Evolutionary conservation across 2,797 vertebrate genomes (phyloP), one percentile per base, ranked within the genome.

Genomic region (Leuciscus waleckii): DNA sequence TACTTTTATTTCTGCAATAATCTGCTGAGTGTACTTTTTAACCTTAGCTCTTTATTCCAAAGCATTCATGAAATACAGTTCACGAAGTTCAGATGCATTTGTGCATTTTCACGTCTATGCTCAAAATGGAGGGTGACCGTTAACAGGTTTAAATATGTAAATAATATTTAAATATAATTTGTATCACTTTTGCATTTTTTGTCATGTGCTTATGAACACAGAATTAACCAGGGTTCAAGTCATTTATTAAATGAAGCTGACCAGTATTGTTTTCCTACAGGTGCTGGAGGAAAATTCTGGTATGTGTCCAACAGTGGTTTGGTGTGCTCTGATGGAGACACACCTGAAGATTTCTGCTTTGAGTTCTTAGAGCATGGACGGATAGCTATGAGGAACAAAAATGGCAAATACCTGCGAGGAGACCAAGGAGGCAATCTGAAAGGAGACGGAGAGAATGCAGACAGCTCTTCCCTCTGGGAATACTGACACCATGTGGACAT

Each of bases 351-450:
- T 88, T 99, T 99, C 92, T 92, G 95, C 86, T 92, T 99, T 1
- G 98, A 99, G 93, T 97, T 99, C 79, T 92, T 95, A 26, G 97
- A 97, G 87, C 96, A 95, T 0, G 96, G 97, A 0, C 97, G 96
- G 0, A 93, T 99, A 35, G 98, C 96, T 89, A 98, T 99, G 92
- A 96, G 97, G 35, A 94, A 93, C 46, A 97, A 96, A 89, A 97
- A 95, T 0, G 96, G 97, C 76, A 96, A 94, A 92, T 99, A 99
- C 90, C 94, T 99, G 87, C 95, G 96, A 0, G 97, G 98, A 29
- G 97, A 98, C 91, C 96, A 96, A 3, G 97, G 97, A 0, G 98
- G 98, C 46, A 97, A 95, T 4, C 95, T 99, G 90, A 97, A 97
- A 0, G 97, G 96, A 0, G 98, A 99, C 23, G 97, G 95, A 0